Percentiles rank a stretch among this genome's conserved stretches.
phyloP scores from a whole-genome alignment of 2,888 invertebrate genomes.

The Penaeus monodon region DNA sequence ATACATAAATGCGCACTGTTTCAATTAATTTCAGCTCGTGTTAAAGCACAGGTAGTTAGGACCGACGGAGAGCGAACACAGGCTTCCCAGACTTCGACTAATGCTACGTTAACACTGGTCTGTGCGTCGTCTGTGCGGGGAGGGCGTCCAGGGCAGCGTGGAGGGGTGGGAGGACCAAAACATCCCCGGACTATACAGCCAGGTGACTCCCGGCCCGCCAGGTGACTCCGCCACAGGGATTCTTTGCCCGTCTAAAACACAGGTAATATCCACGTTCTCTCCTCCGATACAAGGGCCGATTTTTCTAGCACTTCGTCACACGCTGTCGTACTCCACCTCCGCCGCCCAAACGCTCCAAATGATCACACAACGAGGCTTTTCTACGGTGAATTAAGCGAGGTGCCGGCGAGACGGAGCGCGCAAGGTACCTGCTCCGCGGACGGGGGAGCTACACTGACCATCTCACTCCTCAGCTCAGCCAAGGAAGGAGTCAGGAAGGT shows the following conservation, averaged over 20 bases:
- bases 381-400: slow-evolving; percentile 13
- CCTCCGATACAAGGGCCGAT: background rate
- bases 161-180: slow-evolving; percentile 14
- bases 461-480: slow-evolving; percentile 30
- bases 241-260: slow-evolving; percentile 11
- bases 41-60: too few relatives aligned
- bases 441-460: slow-evolving; percentile 44
- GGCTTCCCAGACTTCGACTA: background rate
- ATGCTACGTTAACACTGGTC: background rate
- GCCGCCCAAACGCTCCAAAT: background rate
- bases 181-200: slow-evolving; percentile 27
- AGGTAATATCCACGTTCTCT: background rate
- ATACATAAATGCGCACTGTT: too few relatives aligned
- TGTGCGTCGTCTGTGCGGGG: background rate
- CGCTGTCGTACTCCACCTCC: background rate
- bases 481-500: slow-evolving; percentile 45
- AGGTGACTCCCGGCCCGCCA: slow-evolving; percentile 15
- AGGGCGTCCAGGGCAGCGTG: background rate
- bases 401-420: background rate
- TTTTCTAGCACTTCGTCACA: background rate
- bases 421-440: slow-evolving; percentile 42
- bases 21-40: too few relatives aligned
- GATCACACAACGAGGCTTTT: background rate
- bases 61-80: background rate
- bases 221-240: slow-evolving; percentile 38